Evolutionary conservation across 1,140 invertebrate species (phyloP), one percentile per base, ranked within the genome.

Genomic region (Caenorhabditis briggsae): DNA sequence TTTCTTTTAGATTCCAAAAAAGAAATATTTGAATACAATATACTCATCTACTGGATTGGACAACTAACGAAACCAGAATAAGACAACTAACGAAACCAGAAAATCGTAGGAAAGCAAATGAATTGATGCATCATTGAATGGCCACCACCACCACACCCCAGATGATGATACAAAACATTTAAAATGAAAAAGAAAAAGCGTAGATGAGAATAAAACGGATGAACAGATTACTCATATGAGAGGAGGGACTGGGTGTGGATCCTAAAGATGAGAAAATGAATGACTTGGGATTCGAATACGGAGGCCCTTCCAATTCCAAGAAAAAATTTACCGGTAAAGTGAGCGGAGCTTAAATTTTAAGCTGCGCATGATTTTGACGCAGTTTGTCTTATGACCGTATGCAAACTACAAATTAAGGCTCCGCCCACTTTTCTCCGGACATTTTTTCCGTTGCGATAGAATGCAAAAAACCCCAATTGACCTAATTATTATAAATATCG

Each of bases 41-140:
- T 33, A 33, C 33, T 33, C 33, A 33, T 33, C 33, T 33, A 33
- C 33, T 33, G 33, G 33, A 3, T 33, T 33, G 33, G 33, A 33
- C 33, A 33, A 33, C 33, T 33, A 33, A 33, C 33, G 33, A 33
- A 33, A 33, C 33, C 33, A 33, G 33, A 33, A 33, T 33, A n/a
- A n/a, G n/a, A n/a, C 59, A 2, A 64, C 20, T 8, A 33, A 74
- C 18, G 50, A 23, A 78, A 78, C 70, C 46, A 50, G 70, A 23
- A 48, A 50, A 41, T 50, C 20, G 9, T 23, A 78, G 46, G 12
- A 12, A 11, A 11, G n/a, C 46, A n/a, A n/a, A 78, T 14, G 46
- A 78, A 78, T 50, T 53, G 70, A 78, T 78, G 43, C 70, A 16
- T 50, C 70, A 50, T 78, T 53, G 50, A 78, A 78, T 78, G n/a